These are phyloP conservation scores for Arvicola amphibius DNA, from an alignment of 2,797 vertebrate species.

Conservation along the genomic window DNA sequence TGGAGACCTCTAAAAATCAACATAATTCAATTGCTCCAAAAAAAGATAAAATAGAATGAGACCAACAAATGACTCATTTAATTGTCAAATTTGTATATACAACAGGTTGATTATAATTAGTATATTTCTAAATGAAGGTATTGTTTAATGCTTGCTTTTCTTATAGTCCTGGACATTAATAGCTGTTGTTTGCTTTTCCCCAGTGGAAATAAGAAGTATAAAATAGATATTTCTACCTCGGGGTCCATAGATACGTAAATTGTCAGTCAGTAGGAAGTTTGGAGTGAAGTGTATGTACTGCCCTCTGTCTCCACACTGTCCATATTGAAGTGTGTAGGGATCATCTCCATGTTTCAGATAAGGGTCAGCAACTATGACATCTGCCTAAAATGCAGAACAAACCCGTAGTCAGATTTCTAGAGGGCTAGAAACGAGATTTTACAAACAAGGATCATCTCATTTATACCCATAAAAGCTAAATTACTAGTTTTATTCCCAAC, in stretches of 20 bases:
- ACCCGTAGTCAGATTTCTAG: neutral
- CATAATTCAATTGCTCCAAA: neutral
- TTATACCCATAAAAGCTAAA: neutral
- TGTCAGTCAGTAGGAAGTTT: conserved; percentile 82
- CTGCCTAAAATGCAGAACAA: conserved; percentile 81
- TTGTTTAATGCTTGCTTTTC: neutral
- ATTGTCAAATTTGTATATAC: neutral
- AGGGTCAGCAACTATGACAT: conserved; percentile 84
- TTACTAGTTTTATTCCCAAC: conserved; percentile 38
- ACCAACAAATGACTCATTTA: conserved; percentile 21
- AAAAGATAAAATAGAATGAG: neutral
- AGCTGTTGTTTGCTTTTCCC: neutral
- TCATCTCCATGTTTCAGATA: conserved; percentile 77
- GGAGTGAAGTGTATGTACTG: conserved; percentile 88
- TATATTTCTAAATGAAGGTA: conserved; percentile 38
- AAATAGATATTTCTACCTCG: conserved; percentile 82
- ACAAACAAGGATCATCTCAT: neutral
- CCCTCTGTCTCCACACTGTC: conserved; percentile 85
- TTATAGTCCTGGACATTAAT: conserved; percentile 34
- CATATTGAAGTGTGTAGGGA: conserved; percentile 87
- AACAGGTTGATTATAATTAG: neutral
- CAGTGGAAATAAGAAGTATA: conserved; percentile 15
- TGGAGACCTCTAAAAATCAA: conserved; percentile 27
- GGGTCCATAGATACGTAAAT: conserved; percentile 80
- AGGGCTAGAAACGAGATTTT: neutral